These are phyloP conservation scores for Meandrusa payeni DNA, from an alignment of 2,888 invertebrate genomes.

Conservation along the genomic window DNA sequence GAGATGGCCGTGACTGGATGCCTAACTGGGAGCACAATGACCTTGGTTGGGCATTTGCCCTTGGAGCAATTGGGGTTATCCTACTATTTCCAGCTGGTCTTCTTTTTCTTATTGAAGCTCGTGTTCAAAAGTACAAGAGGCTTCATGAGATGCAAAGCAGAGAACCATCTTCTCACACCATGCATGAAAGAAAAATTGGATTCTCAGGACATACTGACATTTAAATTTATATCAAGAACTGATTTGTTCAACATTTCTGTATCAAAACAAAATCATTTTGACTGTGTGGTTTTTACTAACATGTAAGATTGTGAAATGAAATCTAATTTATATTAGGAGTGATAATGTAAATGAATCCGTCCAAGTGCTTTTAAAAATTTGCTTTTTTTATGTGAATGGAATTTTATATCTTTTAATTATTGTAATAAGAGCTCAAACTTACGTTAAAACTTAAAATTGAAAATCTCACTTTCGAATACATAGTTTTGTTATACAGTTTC, in stretches of 20 bases:
- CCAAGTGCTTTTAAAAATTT: no score
- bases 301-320: background rate
- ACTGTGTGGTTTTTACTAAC: no score
- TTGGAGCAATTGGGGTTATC: conserved; percentile 90
- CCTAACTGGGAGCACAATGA: conserved; percentile 98
- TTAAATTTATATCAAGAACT: conserved; percentile 71
- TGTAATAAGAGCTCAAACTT: no score
- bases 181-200: conserved; percentile 83
- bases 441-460: no score
- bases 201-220: conserved; percentile 86
- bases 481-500: no score
- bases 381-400: no score
- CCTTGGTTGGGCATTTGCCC: conserved; percentile 95
- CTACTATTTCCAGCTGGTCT: conserved; percentile 88
- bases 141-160: conserved; percentile 85
- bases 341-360: conserved; percentile 26
- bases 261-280: no score
- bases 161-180: conserved; percentile 84
- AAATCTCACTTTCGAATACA: no score
- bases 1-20: conserved; percentile 97
- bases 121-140: conserved; percentile 87
- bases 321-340: background rate
- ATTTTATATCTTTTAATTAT: no score
- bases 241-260: background rate
- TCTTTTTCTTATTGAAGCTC: conserved; percentile 91